Evolutionary conservation across 1,140 invertebrate species (phyloP).

Genomic region (Artemia franciscana): DNA sequence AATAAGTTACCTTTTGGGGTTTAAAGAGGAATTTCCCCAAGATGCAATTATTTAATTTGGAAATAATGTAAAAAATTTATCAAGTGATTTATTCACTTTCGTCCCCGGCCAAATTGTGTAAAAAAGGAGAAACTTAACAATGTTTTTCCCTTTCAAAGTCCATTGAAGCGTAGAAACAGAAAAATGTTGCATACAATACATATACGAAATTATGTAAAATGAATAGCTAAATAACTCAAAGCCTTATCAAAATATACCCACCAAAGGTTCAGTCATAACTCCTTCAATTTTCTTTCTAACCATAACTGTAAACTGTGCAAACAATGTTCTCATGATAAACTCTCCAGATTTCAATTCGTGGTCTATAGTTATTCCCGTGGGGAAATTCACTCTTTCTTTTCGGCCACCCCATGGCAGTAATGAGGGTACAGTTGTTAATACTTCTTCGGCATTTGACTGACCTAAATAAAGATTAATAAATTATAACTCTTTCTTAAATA

Average conservation of each 20-base stretch:
- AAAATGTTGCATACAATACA: no score
- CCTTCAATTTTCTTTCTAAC: constrained; percentile 85
- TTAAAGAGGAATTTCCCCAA: no score
- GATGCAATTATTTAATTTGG: no score
- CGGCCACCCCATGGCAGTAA: constrained; percentile 50
- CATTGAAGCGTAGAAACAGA: no score
- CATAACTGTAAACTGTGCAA: constrained; percentile 75
- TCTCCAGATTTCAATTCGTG: constrained; percentile 46
- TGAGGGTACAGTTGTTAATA: neutral
- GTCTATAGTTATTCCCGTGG: constrained; percentile 17
- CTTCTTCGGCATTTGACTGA: neutral
- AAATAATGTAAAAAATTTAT: no score
- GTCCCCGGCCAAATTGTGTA: no score
- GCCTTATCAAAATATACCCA: constrained; percentile 20
- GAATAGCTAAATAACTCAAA: constrained; percentile 7
- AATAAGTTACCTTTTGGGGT: no score
- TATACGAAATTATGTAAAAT: constrained; percentile 7
- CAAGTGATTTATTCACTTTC: no score
- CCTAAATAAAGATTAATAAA: no score
- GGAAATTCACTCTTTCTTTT: constrained; percentile 38
- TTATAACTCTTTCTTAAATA: no score
- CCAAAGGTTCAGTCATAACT: constrained; percentile 68
- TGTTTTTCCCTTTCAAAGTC: no score
- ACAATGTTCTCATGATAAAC: constrained; percentile 79
- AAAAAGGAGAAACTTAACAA: no score